These are phyloP conservation scores for Hyles euphorbiae DNA, from an alignment of 1,140 invertebrate species.

Conservation along the genomic window DNA sequence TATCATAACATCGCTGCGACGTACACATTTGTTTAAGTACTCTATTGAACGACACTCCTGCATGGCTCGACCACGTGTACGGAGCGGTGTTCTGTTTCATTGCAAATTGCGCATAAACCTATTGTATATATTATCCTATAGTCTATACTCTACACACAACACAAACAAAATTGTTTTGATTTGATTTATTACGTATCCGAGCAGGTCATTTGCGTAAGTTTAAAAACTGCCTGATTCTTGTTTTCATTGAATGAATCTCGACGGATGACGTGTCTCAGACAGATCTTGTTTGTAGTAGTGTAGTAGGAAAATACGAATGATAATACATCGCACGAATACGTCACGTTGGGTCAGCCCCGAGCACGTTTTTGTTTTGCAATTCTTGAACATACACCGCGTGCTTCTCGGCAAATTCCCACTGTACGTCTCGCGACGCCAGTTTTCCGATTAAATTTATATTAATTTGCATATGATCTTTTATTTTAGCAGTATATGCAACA, in stretches of 20 bases:
- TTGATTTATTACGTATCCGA: not conserved
- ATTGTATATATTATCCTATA: constrained; percentile 4
- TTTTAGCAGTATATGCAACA: no score
- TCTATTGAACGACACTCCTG: no score
- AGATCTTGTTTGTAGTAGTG: constrained; percentile 1
- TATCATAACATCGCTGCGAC: no score
- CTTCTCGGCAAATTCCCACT: no score
- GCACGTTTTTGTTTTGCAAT: constrained; percentile 1
- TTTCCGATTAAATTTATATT: no score
- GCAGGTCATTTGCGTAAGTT: constrained; percentile 1
- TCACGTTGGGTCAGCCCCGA: constrained; percentile 2
- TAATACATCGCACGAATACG: not conserved
- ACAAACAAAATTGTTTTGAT: constrained; percentile 5
- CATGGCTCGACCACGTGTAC: constrained; percentile 1
- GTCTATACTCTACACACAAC: not conserved
- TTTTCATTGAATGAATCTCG: constrained; percentile 2
- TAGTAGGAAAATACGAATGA: constrained; percentile 6
- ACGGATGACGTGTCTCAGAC: constrained; percentile 2
- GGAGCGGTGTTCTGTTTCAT: constrained; percentile 9
- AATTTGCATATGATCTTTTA: no score
- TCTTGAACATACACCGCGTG: no score
- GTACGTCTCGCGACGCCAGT: no score
- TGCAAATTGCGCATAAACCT: constrained; percentile 4
- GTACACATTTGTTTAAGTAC: no score
- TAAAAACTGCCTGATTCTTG: constrained; percentile 1